Conservation (phyloP, 2,113 vertebrate species). For the Lamprologus speciosus region DNA sequence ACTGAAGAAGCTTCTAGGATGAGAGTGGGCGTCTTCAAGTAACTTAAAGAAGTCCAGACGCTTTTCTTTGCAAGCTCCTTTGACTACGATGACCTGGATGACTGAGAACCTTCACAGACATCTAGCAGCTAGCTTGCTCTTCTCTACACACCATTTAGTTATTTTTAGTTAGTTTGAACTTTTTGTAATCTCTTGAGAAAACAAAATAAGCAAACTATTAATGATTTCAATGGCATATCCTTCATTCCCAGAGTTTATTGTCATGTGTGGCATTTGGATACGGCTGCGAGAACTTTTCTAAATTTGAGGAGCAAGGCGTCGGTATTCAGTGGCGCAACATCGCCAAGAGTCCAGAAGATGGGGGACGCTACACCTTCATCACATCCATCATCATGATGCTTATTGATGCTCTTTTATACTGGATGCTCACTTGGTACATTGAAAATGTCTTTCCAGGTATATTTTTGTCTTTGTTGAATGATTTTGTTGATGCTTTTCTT, state of each 20-base stretch:
- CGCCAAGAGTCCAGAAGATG: conserved; percentile 76
- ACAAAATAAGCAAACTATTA: not conserved
- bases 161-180: not conserved
- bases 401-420: conserved; percentile 79
- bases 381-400: conserved; percentile 88
- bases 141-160: not conserved
- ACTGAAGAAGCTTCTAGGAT: no score
- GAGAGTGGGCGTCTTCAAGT: no score
- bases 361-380: conserved; percentile 81
- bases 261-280: conserved; percentile 95
- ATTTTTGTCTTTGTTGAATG: not conserved
- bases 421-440: conserved; percentile 93
- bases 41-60: no score
- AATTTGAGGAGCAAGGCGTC: conserved; percentile 89
- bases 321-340: conserved; percentile 94
- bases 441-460: conserved; percentile 94
- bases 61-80: no score
- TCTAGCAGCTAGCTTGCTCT: not conserved
- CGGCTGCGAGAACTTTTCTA: conserved; percentile 87
- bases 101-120: no score
- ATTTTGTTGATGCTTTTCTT: not conserved
- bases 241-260: conserved; percentile 79
- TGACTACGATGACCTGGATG: no score
- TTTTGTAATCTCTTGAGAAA: not conserved
- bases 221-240: not conserved